Conservation (phyloP, 2,797 vertebrate genomes). For the Uromys caudimaculatus region DNA sequence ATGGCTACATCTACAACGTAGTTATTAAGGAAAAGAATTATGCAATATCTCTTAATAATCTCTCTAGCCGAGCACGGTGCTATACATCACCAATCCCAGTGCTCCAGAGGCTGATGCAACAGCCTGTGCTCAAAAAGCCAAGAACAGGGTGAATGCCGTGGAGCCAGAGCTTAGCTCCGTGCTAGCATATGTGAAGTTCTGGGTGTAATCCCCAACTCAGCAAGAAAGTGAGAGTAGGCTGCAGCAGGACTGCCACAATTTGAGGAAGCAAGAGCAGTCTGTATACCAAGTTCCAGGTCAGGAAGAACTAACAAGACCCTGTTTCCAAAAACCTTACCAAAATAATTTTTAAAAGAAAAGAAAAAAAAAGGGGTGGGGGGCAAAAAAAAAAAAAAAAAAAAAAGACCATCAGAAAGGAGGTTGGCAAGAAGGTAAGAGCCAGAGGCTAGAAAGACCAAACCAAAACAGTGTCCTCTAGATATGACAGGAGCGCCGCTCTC, state of each 20-base stretch:
- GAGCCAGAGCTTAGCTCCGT: background rate
- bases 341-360: background rate
- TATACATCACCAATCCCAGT: background rate
- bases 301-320: background rate
- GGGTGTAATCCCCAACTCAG: too few relatives aligned
- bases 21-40: background rate
- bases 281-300: background rate
- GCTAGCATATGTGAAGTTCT: background rate
- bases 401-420: background rate
- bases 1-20: background rate
- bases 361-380: background rate
- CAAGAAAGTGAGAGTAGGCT: background rate
- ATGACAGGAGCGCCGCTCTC: background rate
- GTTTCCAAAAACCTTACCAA: background rate
- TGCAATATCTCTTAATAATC: background rate
- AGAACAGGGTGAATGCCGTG: background rate
- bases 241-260: background rate
- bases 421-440: background rate
- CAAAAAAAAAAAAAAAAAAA: background rate
- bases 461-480: background rate
- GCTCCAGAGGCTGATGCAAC: background rate
- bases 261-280: background rate
- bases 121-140: background rate
- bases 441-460: background rate
- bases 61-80: background rate